A percentile compares a stretch with the other conserved stretches of the same genome.
These are phyloP conservation scores for Apis cerana DNA, from an alignment of 1,140 invertebrate species.

Conservation along the genomic window DNA sequence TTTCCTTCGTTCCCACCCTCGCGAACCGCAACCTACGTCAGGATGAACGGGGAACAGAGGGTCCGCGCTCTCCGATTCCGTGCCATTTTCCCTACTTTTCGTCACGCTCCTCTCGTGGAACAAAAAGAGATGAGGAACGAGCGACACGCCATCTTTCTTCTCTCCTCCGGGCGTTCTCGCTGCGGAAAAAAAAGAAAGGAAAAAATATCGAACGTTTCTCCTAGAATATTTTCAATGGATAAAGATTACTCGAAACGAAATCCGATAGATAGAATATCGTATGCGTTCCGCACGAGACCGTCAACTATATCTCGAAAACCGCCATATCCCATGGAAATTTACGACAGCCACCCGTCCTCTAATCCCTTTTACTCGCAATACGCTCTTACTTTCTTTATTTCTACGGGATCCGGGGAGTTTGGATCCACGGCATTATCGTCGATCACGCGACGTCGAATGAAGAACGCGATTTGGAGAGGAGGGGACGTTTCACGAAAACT, in stretches of 20 bases:
- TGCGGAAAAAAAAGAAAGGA: too few species aligned
- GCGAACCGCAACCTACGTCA: conserved; percentile 53
- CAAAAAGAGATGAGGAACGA: conserved; percentile 14
- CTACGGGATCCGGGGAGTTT: conserved; percentile 26
- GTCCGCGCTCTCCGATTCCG: conserved; percentile 32
- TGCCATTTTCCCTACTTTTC: not conserved
- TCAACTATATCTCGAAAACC: conserved; percentile 35
- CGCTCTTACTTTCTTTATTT: conserved; percentile 8
- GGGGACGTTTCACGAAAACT: conserved; percentile 21
- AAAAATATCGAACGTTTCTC: not conserved
- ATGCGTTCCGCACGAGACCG: conserved; percentile 22
- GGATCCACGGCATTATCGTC: conserved; percentile 27
- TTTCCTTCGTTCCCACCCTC: conserved; percentile 23
- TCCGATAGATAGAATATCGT: conserved; percentile 6
- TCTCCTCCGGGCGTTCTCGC: too few species aligned
- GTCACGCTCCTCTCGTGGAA: conserved; percentile 40
- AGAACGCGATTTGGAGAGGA: not conserved
- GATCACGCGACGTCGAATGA: conserved; percentile 45
- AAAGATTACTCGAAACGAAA: not conserved
- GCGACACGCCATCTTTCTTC: too few species aligned
- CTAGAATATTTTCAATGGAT: not conserved
- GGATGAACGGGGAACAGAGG: conserved; percentile 26
- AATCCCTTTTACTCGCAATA: conserved; percentile 54
- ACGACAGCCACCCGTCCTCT: conserved; percentile 51
- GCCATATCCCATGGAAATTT: conserved; percentile 53